phyloP scores from a whole-genome alignment of 2,113 vertebrate species.

The Pseudorhombus dupliciocellatus region DNA sequence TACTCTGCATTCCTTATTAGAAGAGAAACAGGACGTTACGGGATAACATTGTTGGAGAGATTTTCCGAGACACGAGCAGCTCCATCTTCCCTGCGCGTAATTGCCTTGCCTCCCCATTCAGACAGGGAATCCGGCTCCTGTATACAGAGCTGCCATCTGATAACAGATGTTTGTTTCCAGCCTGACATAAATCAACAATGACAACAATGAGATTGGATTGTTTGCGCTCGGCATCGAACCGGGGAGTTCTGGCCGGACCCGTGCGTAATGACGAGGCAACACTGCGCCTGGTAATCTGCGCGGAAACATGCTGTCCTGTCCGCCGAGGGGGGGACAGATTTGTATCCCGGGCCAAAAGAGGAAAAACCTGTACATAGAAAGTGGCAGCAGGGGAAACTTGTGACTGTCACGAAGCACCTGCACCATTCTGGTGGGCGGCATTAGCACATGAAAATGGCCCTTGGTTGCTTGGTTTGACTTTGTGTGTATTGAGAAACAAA shows the following conservation, averaged over 20 bases:
- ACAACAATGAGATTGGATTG: constrained; percentile 50
- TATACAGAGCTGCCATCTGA: constrained; percentile 40
- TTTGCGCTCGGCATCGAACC: neutral
- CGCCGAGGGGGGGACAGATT: neutral
- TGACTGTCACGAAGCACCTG: constrained; percentile 66
- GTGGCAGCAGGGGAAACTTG: constrained; percentile 31
- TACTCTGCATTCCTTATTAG: neutral
- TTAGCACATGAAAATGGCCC: constrained; percentile 67
- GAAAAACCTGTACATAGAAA: constrained; percentile 22
- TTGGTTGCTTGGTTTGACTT: constrained; percentile 33
- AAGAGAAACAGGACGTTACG: neutral
- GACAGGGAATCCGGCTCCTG: constrained; percentile 36
- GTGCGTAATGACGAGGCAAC: constrained; percentile 49
- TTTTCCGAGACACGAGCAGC: too few species aligned
- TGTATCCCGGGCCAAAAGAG: neutral
- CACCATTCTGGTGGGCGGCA: constrained; percentile 29
- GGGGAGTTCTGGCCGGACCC: neutral
- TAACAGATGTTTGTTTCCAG: constrained; percentile 61
- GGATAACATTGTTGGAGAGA: neutral
- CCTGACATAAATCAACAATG: constrained; percentile 59
- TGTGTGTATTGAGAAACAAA: constrained; percentile 67
- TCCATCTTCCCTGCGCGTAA: neutral
- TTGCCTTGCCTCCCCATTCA: constrained; percentile 33
- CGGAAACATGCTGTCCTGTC: constrained; percentile 20
- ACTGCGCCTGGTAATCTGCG: constrained; percentile 5